Percentiles rank a stretch among this genome's conserved stretches.
Evolutionary conservation across 2,797 vertebrate genomes (phyloP).

Genomic region (Malurus splendens): DNA sequence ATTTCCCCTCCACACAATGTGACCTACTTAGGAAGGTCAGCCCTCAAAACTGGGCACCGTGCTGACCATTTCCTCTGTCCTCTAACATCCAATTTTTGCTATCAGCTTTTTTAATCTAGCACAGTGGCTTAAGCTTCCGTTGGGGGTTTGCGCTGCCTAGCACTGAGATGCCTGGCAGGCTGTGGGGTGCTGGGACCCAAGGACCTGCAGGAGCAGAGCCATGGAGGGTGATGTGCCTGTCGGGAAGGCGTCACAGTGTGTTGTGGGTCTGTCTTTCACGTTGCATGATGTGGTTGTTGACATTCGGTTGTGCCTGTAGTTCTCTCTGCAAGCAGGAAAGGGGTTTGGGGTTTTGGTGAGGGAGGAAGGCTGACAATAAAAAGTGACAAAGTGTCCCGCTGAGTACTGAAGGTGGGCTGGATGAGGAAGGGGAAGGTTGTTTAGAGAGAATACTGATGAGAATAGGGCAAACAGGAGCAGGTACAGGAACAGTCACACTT

Average conservation of each 20-base stretch:
- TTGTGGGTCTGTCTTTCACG: background rate
- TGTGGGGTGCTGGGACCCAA: rapidly evolving
- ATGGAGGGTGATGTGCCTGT: background rate
- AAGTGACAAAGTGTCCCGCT: background rate
- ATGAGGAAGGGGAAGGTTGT: background rate
- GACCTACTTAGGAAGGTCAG: slow-evolving; percentile 26
- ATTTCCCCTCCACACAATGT: background rate
- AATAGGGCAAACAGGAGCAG: background rate
- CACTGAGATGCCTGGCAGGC: background rate
- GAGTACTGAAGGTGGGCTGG: background rate
- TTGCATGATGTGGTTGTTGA: background rate
- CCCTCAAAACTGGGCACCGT: background rate
- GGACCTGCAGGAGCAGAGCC: background rate
- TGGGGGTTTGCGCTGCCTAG: rapidly evolving
- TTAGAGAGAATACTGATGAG: background rate
- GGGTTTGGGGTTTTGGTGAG: slow-evolving; percentile 31
- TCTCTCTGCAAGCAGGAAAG: slow-evolving; percentile 21
- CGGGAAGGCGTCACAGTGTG: background rate
- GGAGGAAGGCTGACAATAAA: background rate
- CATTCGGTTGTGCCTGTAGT: background rate
- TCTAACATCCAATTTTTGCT: background rate
- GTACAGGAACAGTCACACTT: background rate
- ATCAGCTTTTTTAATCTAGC: background rate
- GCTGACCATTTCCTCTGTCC: slow-evolving; percentile 29
- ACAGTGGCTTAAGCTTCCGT: background rate